phyloP scores from a whole-genome alignment of 2,113 vertebrate genomes.

The Carollia perspicillata region DNA sequence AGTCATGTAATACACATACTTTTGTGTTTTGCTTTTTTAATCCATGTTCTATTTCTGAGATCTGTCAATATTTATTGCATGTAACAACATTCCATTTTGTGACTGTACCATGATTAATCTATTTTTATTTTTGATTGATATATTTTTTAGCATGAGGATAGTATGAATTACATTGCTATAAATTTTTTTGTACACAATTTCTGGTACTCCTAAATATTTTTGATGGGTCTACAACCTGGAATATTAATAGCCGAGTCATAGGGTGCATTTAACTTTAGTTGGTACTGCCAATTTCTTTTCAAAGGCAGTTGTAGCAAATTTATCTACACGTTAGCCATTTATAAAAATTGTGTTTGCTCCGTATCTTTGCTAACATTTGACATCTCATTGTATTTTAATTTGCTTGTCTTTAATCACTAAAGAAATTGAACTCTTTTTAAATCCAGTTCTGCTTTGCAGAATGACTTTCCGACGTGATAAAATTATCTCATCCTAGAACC shows the following conservation, averaged over 20 bases:
- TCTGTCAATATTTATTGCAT: background rate
- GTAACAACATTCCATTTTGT: background rate
- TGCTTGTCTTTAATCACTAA: background rate
- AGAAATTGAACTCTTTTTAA: background rate
- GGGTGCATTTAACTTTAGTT: background rate
- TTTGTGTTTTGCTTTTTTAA: background rate
- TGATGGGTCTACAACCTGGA: background rate
- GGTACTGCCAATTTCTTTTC: background rate
- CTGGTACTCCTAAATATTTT: background rate
- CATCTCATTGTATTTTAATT: slow-evolving; percentile 18
- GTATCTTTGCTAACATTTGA: background rate
- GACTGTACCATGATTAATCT: background rate
- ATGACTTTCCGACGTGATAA: background rate
- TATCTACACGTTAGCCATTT: background rate
- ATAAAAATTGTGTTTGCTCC: background rate
- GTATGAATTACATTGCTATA: background rate
- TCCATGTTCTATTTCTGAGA: background rate
- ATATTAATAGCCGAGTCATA: background rate
- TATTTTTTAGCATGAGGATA: background rate
- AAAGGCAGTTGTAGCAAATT: background rate
- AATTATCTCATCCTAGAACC: background rate
- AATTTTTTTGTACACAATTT: background rate
- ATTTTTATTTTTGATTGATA: background rate
- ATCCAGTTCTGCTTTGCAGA: background rate
- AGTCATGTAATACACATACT: background rate